These are phyloP conservation scores for Tenualosa ilisha DNA, from an alignment of 2,797 vertebrate species.

Conservation along the genomic window DNA sequence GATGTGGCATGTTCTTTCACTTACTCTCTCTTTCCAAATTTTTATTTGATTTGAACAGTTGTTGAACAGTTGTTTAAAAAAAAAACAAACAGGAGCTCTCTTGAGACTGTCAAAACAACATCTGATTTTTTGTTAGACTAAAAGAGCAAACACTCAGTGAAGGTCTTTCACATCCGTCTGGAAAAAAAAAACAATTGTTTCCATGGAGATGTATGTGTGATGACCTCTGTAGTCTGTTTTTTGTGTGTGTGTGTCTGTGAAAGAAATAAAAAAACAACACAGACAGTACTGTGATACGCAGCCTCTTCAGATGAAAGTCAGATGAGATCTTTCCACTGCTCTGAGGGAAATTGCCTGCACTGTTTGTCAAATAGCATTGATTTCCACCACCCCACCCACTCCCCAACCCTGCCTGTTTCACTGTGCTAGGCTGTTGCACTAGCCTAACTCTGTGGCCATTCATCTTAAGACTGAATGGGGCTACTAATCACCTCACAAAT, in stretches of 20 bases:
- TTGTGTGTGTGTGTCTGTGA: neutral
- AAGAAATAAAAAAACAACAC: neutral
- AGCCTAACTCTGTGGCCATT: slow-evolving; percentile 34
- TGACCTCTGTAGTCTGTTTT: neutral
- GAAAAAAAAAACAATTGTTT: neutral
- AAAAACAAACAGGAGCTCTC: neutral
- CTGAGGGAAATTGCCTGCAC: slow-evolving; percentile 25
- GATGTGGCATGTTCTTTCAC: neutral
- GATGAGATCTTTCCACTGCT: slow-evolving; percentile 31
- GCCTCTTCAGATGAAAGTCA: slow-evolving; percentile 28
- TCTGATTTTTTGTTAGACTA: neutral
- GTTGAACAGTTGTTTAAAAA: too few species aligned
- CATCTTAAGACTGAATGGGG: slow-evolving; percentile 33
- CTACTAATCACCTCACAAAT: slow-evolving; percentile 23
- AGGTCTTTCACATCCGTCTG: neutral
- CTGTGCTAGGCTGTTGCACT: slow-evolving; percentile 28
- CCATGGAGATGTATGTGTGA: neutral
- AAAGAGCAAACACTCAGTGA: neutral
- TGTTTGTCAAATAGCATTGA: slow-evolving; percentile 41
- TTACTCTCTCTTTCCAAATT: neutral
- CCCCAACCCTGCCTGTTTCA: neutral
- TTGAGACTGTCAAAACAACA: neutral
- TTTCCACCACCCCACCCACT: neutral
- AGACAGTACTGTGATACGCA: slow-evolving; percentile 35
- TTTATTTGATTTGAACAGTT: neutral